These are phyloP conservation scores for Antheraea assamensis DNA, from an alignment of 2,888 invertebrate species.

Conservation along the genomic window DNA sequence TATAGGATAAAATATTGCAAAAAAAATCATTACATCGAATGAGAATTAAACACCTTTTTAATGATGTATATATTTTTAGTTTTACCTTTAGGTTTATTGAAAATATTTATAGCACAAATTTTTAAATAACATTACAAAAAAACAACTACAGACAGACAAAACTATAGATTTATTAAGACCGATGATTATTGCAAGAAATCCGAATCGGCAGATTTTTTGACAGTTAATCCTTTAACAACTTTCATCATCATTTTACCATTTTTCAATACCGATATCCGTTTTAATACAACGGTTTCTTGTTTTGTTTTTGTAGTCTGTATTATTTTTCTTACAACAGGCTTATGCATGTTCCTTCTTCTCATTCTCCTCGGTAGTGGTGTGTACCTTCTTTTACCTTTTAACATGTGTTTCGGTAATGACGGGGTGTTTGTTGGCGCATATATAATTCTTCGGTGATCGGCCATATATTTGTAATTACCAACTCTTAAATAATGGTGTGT, in stretches of 20 bases:
- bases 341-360: slow-evolving; percentile 18
- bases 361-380: slow-evolving; percentile 33
- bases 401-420: slow-evolving; percentile 37
- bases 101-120: no score
- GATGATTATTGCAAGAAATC: slow-evolving; percentile 40
- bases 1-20: no score
- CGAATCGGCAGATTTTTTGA: slow-evolving; percentile 33
- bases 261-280: slow-evolving; percentile 39
- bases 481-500: slow-evolving; percentile 40
- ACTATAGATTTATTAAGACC: background rate
- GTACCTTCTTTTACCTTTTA: slow-evolving; percentile 43
- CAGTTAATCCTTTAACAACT: slow-evolving; percentile 42
- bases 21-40: no score
- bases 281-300: slow-evolving; percentile 35
- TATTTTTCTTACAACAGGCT: background rate
- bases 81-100: no score
- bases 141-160: background rate
- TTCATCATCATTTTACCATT: slow-evolving; percentile 46
- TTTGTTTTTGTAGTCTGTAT: slow-evolving; percentile 17
- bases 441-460: slow-evolving; percentile 36
- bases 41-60: no score
- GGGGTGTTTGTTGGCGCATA: slow-evolving; percentile 28
- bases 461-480: slow-evolving; percentile 36
- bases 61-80: no score
- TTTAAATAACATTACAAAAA: no score